These are phyloP conservation scores for Sebastes alutus DNA, from an alignment of 2,797 vertebrate genomes.

Conservation along the genomic window DNA sequence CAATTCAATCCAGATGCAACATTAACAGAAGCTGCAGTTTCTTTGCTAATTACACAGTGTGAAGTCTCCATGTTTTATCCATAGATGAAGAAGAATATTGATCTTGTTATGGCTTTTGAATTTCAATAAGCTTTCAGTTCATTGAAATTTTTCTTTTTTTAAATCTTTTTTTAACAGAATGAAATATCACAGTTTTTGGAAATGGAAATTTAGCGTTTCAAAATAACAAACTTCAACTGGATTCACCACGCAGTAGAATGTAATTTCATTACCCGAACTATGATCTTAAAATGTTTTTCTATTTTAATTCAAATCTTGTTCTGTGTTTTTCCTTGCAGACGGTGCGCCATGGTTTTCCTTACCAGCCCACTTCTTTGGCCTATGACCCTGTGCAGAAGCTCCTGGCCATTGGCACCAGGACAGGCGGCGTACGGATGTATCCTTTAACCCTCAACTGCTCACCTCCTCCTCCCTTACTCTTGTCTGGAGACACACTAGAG, in stretches of 20 bases:
- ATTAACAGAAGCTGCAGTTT: not conserved
- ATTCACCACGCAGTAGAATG: not conserved
- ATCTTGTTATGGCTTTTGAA: slow-evolving; percentile 16
- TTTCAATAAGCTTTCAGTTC: slow-evolving; percentile 4
- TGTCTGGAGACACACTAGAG: not conserved
- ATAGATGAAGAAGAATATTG: not conserved
- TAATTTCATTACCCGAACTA: not conserved
- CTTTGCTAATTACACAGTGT: not conserved
- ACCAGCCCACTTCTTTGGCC: slow-evolving; percentile 93
- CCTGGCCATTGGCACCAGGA: slow-evolving; percentile 93
- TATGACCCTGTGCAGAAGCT: slow-evolving; percentile 99
- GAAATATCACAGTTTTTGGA: not conserved
- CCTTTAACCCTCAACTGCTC: slow-evolving; percentile 80
- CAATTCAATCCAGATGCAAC: slow-evolving; percentile 9
- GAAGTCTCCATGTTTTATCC: not conserved
- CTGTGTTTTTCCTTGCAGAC: slow-evolving; percentile 83
- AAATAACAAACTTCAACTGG: not conserved
- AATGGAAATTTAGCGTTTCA: not conserved
- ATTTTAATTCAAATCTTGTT: slow-evolving; percentile 1
- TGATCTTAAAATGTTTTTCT: not conserved
- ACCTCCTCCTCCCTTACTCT: not conserved
- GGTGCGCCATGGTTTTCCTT: slow-evolving; percentile 96
- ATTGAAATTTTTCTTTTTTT: no score
- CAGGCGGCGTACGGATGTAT: slow-evolving; percentile 97
- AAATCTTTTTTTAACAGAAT: not conserved